Percentiles rank a stretch among this genome's conserved stretches.
phyloP scores from a whole-genome alignment of 2,797 vertebrate species.

The Bufotes viridis region DNA sequence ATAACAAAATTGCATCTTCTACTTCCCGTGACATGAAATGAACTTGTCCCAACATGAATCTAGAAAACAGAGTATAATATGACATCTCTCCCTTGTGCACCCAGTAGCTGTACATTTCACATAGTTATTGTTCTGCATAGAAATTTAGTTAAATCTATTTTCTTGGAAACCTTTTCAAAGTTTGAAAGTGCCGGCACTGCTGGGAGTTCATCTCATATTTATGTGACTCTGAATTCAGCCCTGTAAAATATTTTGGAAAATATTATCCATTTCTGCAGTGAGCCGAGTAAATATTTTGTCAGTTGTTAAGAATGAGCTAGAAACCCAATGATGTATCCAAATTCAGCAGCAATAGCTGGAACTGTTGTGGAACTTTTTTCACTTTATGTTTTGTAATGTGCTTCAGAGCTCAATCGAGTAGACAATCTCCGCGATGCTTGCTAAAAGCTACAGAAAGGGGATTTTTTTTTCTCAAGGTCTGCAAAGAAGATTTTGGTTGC shows the following conservation, averaged over 20 bases:
- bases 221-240: slow-evolving; percentile 79
- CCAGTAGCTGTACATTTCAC: slow-evolving; percentile 38
- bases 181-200: slow-evolving; percentile 64
- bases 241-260: slow-evolving; percentile 82
- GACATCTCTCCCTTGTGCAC: slow-evolving; percentile 11
- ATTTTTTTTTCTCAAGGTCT: not conserved
- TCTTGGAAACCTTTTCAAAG: slow-evolving; percentile 73
- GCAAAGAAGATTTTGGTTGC: slow-evolving; percentile 3
- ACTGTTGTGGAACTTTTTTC: slow-evolving; percentile 79
- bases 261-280: slow-evolving; percentile 75
- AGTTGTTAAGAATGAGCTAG: slow-evolving; percentile 89
- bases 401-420: slow-evolving; percentile 75
- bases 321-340: slow-evolving; percentile 76
- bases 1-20: not conserved
- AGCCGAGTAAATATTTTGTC: slow-evolving; percentile 89
- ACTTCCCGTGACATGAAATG: slow-evolving; percentile 23
- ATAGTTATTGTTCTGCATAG: slow-evolving; percentile 58
- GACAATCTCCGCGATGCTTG: slow-evolving; percentile 10
- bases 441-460: not conserved
- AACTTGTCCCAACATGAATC: slow-evolving; percentile 27
- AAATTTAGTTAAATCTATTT: slow-evolving; percentile 65
- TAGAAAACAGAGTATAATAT: slow-evolving; percentile 22
- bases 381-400: slow-evolving; percentile 76
- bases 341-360: slow-evolving; percentile 79
- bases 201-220: slow-evolving; percentile 71